Conservation (phyloP, 53 echinoderm and acorn worm species). For the Holothuria scabra region DNA sequence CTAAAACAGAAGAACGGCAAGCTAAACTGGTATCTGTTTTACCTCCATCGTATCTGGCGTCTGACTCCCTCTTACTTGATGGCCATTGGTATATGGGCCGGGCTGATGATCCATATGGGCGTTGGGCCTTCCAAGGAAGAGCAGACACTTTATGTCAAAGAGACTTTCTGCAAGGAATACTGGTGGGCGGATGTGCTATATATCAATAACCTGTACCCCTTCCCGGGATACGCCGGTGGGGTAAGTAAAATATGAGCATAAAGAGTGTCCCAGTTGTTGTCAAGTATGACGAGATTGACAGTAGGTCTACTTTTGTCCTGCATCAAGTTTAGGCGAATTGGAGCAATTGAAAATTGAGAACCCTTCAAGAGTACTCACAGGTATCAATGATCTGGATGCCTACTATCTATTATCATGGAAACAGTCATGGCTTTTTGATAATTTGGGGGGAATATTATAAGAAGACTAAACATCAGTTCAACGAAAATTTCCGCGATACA, state of each 20-base stretch:
- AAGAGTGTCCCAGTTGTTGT: background rate
- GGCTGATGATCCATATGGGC: constrained; percentile 37
- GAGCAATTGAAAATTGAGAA: no score
- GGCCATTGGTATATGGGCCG: constrained; percentile 50
- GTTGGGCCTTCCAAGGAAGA: constrained; percentile 11
- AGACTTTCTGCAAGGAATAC: constrained; percentile 56
- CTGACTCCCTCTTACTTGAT: constrained; percentile 66
- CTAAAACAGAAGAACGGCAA: constrained; percentile 24
- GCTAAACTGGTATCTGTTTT: constrained; percentile 63
- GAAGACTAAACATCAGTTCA: no score
- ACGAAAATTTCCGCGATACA: no score
- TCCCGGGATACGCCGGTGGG: no score
- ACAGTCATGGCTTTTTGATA: no score
- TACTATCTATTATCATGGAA: no score
- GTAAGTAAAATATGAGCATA: background rate
- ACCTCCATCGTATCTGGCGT: constrained; percentile 76
- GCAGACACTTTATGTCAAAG: background rate
- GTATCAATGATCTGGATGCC: no score
- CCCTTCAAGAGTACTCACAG: no score
- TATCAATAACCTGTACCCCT: no score
- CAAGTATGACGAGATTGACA: background rate
- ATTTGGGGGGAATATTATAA: no score
- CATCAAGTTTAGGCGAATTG: no score
- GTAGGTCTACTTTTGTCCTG: background rate
- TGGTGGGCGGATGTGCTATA: no score